phyloP scores from a whole-genome alignment of 2,113 vertebrate genomes.

The Desmodus rotundus region DNA sequence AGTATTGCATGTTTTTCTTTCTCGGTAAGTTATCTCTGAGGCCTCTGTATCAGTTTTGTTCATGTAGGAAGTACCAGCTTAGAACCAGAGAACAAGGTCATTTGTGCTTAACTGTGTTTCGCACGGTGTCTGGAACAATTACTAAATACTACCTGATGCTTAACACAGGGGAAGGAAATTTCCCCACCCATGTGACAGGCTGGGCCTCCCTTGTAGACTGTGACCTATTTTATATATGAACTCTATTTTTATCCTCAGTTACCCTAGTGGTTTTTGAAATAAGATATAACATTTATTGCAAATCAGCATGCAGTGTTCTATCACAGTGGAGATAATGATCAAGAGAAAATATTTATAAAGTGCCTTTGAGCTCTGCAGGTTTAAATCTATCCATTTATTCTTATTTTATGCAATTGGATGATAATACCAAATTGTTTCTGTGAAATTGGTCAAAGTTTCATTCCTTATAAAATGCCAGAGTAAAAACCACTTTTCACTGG shows the following conservation, averaged over 20 bases:
- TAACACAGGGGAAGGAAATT: neutral
- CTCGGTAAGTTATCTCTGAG: neutral
- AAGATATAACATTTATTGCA: neutral
- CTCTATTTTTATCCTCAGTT: slow-evolving; percentile 35
- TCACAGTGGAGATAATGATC: neutral
- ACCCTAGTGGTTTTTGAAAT: slow-evolving; percentile 3
- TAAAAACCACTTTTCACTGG: neutral
- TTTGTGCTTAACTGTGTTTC: neutral
- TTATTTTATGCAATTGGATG: slow-evolving; percentile 14
- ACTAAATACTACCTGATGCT: neutral
- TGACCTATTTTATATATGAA: neutral
- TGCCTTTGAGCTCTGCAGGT: neutral
- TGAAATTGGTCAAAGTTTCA: neutral
- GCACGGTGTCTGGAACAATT: neutral
- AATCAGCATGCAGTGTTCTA: neutral
- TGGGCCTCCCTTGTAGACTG: neutral
- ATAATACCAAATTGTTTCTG: neutral
- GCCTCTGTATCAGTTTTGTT: neutral
- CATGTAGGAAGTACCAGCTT: neutral
- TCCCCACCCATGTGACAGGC: neutral
- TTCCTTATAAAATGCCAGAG: neutral
- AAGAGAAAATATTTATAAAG: neutral
- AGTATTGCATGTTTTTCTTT: neutral
- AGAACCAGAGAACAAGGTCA: neutral
- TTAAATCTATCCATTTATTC: slow-evolving; percentile 11